Evolutionary conservation across 2,888 invertebrate species (phyloP), one percentile per base, ranked within the genome.

Genomic region (Heliconius ismenius): DNA sequence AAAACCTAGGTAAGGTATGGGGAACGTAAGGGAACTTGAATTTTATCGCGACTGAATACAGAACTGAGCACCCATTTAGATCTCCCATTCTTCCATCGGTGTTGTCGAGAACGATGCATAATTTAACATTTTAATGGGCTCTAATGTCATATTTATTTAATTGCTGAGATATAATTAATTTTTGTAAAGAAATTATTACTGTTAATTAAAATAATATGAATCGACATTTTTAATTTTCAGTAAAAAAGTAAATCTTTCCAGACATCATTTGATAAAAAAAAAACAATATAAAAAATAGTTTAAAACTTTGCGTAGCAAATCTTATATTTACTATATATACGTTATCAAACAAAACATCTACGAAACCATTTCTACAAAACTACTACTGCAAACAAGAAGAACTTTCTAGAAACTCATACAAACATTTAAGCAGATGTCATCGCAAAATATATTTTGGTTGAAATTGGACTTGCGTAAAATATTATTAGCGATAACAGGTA

Each of bases 401-500:
- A 70, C 58, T 70, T 70, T 58, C n/a, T 1, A 32, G n/a, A 58
- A 70, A 70, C n/a, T 58, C 36, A 32, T 36, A 58, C 24, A 24
- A n/a, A 70, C 13, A 32, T 70, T 70, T 70, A 3, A 54, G 32
- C 70, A 70, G 15, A 70, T 70, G 32, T 70, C 70, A 70, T 36
- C 54, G 36, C n/a, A 58, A 70, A 32, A 70, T 70, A 58, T 70
- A 58, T 70, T 54, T 62, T 62, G 26, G 26, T 62, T 62, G 62
- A 43, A 62, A 60, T 63, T 73, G 73, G 18, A 43, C 26, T 63
- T 63, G 39, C 60, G 39, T 62, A 73, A 39, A 73, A 73, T 73
- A 73, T 43, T 73, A 73, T 73, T 73, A 73, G 60, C 43, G 68
- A 68, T 43, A 62, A 62, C 68, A 75, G 68, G 75, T 68, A 68